Base-by-base conservation (phyloP, 2,113 vertebrate species). In the Microtus montanus region DNA sequence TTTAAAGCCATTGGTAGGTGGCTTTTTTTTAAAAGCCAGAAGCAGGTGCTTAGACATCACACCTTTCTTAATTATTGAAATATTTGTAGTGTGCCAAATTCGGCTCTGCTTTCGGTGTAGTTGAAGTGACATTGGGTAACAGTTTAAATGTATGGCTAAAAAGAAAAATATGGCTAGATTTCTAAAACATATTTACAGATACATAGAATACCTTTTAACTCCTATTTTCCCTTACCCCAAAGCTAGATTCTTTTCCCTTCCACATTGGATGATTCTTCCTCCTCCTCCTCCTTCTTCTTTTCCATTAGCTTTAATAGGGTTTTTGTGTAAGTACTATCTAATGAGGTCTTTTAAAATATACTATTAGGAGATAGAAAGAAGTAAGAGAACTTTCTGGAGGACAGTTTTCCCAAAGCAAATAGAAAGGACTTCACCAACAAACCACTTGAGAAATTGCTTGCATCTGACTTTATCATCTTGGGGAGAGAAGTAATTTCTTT, bases 321-420 rank as follows among this genome's bases (percentile, higher is more conserved):
- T 92, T 95, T 44, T 89, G 70, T 94, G 70, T 71, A 95, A 93
- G 86, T 71, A 79, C 71, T 95, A 87, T 47, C 74, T 87, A 61
- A 54, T 80, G 52, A 85, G 13, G 11, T 68, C 35, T 95, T 95
- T 97, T 87, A n/a, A 87, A 94, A 78, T 85, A 54, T 47, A 73
- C 41, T 88, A 17, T 91, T 24, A 90, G 71, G 71, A 93, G 44
- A 41, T 63, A 74, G 70, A 89, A 92, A 58, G 66, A 86, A 95
- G 33, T 2, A 74, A 92, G 28, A 83, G 84, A 91, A 93, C 68
- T 90, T 94, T 94, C 63, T 83, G 52, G 68, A 95, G 44, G 44
- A 71, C 26, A 66, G 24, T 89, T 94, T 95, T 83, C 38, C 79
- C 41, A 87, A 94, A 77, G 77, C 74, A 93, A 89, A 92, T 15